Conservation (phyloP, 2,797 vertebrate species). For the Crocodylus rhombifer region DNA sequence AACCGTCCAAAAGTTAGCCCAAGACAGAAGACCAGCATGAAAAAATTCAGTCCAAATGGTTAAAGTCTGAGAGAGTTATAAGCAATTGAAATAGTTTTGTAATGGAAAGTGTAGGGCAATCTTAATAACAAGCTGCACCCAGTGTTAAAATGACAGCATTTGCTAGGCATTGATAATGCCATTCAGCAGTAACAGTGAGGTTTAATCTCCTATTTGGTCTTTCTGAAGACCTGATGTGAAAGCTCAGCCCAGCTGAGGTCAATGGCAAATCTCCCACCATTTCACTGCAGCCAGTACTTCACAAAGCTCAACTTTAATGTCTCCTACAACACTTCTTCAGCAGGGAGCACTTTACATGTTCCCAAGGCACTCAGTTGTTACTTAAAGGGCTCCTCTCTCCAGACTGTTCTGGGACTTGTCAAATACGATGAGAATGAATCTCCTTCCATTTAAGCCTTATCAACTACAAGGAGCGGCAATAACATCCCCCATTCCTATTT, state of each 20-base stretch:
- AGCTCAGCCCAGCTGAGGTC: rapidly evolving
- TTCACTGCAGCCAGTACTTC: background rate
- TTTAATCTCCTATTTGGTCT: background rate
- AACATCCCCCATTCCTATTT: background rate
- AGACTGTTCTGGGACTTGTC: background rate
- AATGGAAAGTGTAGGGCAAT: background rate
- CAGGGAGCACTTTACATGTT: background rate
- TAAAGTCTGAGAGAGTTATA: background rate
- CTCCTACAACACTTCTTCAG: background rate
- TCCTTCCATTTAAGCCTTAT: background rate
- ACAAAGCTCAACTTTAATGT: background rate
- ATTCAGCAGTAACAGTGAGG: background rate
- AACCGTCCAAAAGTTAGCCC: background rate
- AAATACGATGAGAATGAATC: background rate
- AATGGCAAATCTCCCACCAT: background rate
- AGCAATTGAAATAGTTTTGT: background rate
- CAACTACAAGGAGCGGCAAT: background rate
- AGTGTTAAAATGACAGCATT: background rate
- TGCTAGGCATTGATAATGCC: background rate
- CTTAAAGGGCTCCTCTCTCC: background rate
- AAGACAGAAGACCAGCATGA: rapidly evolving
- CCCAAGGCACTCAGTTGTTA: background rate
- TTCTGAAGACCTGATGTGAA: background rate
- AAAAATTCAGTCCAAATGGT: background rate
- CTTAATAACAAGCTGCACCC: too few relatives aligned